phyloP scores from a whole-genome alignment of 1,140 invertebrate genomes.

The Drosophila grimshawi region DNA sequence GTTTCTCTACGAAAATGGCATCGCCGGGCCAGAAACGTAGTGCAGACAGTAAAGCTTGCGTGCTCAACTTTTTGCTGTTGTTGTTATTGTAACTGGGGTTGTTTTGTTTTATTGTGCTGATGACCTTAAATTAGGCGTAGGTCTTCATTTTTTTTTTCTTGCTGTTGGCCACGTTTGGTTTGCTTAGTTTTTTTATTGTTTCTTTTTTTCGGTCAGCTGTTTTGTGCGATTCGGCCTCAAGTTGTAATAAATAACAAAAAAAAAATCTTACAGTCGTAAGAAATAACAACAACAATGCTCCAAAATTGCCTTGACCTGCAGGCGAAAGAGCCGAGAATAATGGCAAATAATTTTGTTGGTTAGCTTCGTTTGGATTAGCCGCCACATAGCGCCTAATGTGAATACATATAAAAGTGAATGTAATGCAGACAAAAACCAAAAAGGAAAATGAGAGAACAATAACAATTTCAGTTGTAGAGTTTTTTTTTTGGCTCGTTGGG shows the following conservation, averaged over 20 bases:
- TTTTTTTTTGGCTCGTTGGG: neutral
- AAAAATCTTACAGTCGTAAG: constrained; percentile 57
- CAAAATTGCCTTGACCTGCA: constrained; percentile 67
- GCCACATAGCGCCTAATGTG: constrained; percentile 22
- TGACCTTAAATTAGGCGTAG: constrained; percentile 83
- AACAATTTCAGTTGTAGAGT: constrained; percentile 43
- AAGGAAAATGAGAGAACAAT: constrained; percentile 46
- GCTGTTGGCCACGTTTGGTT: constrained; percentile 63
- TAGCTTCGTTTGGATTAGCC: constrained; percentile 47
- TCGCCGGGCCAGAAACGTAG: constrained; percentile 45
- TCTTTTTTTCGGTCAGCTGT: constrained; percentile 47
- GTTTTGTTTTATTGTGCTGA: constrained; percentile 76
- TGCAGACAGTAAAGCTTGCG: constrained; percentile 61
- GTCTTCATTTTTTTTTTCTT: constrained; percentile 60
- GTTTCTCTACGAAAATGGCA: constrained; percentile 71
- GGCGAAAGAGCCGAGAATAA: constrained; percentile 48
- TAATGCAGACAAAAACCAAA: constrained; percentile 34
- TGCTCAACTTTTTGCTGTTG: constrained; percentile 63
- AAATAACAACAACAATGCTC: constrained; percentile 31
- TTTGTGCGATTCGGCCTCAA: constrained; percentile 48
- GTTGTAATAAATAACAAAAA: constrained; percentile 72
- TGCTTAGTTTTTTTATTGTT: constrained; percentile 41
- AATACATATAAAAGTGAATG: constrained; percentile 59
- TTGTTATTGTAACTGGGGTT: constrained; percentile 47
- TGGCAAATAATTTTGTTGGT: constrained; percentile 54